Evolutionary conservation across 2,888 invertebrate species (phyloP), one percentile per base, ranked within the genome.

Genomic region (Drosophila diplacantha): DNA sequence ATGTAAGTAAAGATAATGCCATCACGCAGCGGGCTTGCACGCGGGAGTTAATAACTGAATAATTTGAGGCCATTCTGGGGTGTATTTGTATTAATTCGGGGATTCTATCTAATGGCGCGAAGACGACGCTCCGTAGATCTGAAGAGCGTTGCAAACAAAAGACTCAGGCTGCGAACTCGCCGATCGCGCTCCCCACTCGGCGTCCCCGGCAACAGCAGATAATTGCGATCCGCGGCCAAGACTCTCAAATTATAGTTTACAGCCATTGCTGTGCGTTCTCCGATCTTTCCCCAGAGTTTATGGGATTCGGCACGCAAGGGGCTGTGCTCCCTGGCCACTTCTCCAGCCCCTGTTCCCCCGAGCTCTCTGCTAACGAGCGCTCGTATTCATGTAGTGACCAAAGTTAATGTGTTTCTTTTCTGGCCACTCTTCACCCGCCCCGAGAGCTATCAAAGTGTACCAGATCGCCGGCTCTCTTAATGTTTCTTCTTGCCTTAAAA

Each of bases 271-370:
- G 43, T 59, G 38, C 56, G 38, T 49, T 59, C 43, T 9, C 34
- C 20, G 41, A 20, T 54, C 22, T 16, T 51, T 44, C 38, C 66
- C 63, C 39, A 47, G 43, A 38, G 52, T 57, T 71, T 64, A 76
- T 76, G 74, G 66, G 68, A 65, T 53, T 67, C 65, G 71, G 61
- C 76, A 76, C 76, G 76, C 80, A 76, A 76, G 50, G 51, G 60
- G 62, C 34, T 44, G 18, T 31, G 44, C 44, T 46, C 29, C 29
- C 44, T 29, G 61, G 26, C 43, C 43, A 47, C 49, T 61, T 43
- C 50, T 37, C 38, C 37, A 31, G 32, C 46, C 9, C 16, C 22
- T 32, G 5, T 8, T 11, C 0, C 9, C 34, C 46, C 18, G 9
- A 18, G 6, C 34, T 7, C 8, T 6, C 65, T 54, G 43, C 66